These are phyloP conservation scores for Smittia aterrima DNA, from an alignment of 2,888 invertebrate genomes.

Conservation along the genomic window DNA sequence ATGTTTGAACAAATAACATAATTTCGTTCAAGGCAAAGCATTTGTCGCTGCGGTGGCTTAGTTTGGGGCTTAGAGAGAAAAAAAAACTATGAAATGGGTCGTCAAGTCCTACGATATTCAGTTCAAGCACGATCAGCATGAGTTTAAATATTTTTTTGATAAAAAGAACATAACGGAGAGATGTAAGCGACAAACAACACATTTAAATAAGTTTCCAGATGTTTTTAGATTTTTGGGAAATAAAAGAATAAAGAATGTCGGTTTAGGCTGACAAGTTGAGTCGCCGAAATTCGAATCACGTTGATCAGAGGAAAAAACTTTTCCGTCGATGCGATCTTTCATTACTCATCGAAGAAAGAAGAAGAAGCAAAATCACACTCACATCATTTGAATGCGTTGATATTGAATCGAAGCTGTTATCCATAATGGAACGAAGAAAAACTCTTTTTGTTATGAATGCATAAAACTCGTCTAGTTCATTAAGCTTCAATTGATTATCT, in stretches of 20 bases:
- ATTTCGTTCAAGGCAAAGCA: neutral
- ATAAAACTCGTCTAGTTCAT: neutral
- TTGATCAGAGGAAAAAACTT: neutral
- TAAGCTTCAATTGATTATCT: slow-evolving; percentile 27
- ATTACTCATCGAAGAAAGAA: slow-evolving; percentile 7
- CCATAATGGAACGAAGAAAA: slow-evolving; percentile 17
- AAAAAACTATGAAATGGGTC: too few species aligned
- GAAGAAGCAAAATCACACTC: neutral
- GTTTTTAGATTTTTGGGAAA: too few species aligned
- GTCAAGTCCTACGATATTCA: too few species aligned
- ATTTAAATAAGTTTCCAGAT: slow-evolving; percentile 36
- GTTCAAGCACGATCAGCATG: neutral
- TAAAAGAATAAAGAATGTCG: slow-evolving; percentile 1
- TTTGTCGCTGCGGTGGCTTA: neutral
- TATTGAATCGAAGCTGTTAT: slow-evolving; percentile 37
- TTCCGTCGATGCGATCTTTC: neutral
- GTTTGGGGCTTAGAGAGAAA: neutral
- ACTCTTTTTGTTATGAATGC: neutral
- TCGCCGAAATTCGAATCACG: slow-evolving; percentile 5
- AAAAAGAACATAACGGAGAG: neutral
- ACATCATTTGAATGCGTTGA: slow-evolving; percentile 38
- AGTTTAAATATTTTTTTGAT: neutral
- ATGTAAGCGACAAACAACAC: neutral
- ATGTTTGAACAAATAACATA: neutral
- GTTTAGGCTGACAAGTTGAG: too few species aligned